These are phyloP conservation scores for Agrilus biguttatus DNA, from an alignment of 2,888 invertebrate genomes.

Conservation along the genomic window DNA sequence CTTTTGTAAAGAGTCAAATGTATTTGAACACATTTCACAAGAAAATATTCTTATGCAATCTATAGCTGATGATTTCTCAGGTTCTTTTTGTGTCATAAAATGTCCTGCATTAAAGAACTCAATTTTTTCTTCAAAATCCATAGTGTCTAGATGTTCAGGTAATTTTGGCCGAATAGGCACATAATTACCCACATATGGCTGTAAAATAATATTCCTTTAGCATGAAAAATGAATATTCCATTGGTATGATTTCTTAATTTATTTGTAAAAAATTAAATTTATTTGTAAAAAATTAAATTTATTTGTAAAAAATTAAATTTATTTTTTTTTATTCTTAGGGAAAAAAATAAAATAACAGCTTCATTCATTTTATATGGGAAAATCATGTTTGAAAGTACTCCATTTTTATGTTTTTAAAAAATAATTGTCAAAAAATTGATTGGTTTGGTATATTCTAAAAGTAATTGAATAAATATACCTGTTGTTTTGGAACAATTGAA, in stretches of 20 bases:
- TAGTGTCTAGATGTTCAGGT: constrained; percentile 14
- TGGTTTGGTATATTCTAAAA: no score
- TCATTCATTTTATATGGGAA: no score
- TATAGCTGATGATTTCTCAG: background rate
- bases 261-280: no score
- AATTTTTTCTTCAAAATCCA: constrained; percentile 8
- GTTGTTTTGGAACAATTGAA: background rate
- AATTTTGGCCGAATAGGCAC: constrained; percentile 16
- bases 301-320: no score
- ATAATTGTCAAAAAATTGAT: no score
- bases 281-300: no score
- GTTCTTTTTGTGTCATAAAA: constrained; percentile 18
- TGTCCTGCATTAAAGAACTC: constrained; percentile 22
- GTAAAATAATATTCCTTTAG: background rate
- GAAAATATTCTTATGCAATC: background rate
- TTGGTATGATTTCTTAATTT: no score
- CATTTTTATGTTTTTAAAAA: no score
- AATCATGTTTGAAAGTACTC: no score
- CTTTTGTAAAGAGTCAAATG: constrained; percentile 18
- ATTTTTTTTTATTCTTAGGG: no score
- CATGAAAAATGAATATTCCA: no score
- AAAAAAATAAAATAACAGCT: no score
- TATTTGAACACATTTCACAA: constrained; percentile 23
- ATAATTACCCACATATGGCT: constrained; percentile 8
- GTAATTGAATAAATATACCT: background rate